phyloP scores from a whole-genome alignment of 35 echinoderm and acorn worm genomes.

The Nesometra sesokonis region DNA sequence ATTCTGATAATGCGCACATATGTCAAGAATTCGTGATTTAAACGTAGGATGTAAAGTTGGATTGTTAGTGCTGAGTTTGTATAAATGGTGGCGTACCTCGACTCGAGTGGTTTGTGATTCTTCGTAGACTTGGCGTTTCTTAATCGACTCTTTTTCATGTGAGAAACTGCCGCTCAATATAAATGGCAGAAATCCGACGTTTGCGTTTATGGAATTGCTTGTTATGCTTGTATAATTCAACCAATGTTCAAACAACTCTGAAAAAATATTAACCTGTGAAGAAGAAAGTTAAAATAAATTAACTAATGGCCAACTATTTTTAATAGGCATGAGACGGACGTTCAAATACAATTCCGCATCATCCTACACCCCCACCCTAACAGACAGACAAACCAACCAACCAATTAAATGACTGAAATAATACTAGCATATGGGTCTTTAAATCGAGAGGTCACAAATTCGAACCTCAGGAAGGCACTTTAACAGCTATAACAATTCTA shows the following conservation, averaged over 20 bases:
- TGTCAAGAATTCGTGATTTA: not conserved
- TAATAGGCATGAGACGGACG: too few relatives aligned
- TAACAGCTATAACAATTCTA: too few relatives aligned
- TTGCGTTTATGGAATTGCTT: not conserved
- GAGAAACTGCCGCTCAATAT: slow-evolving; percentile 16
- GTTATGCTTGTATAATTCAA: slow-evolving; percentile 3
- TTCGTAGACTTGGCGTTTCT: not conserved
- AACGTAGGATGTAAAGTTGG: slow-evolving; percentile 5
- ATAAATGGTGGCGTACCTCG: not conserved
- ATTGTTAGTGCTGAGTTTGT: not conserved
- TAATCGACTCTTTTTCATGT: not conserved
- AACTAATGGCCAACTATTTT: too few relatives aligned
- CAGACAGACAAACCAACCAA: too few relatives aligned
- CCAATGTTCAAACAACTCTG: slow-evolving; percentile 22
- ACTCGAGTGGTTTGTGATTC: slow-evolving; percentile 6
- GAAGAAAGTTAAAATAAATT: too few relatives aligned
- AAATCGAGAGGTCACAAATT: too few relatives aligned
- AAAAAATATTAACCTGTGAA: not conserved
- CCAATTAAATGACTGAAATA: too few relatives aligned
- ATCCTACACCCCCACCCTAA: too few relatives aligned
- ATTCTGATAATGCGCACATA: not conserved
- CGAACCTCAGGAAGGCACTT: too few relatives aligned
- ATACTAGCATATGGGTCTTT: too few relatives aligned
- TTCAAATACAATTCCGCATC: too few relatives aligned
- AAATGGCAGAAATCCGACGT: not conserved